Conservation (phyloP, 2,113 vertebrate genomes). For the Leptodactylus fuscus region DNA sequence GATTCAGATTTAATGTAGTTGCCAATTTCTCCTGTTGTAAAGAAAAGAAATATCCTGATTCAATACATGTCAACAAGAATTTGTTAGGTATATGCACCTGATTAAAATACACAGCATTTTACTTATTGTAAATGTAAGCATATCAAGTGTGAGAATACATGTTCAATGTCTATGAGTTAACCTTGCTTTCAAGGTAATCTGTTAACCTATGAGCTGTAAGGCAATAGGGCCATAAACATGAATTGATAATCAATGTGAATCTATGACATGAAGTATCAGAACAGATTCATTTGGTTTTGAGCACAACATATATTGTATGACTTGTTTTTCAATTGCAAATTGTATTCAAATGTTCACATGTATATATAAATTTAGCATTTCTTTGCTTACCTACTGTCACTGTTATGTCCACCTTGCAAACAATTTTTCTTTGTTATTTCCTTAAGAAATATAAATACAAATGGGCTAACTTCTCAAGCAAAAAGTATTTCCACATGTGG, state of each 20-base stretch:
- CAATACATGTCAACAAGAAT: not conserved
- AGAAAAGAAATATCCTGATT: not conserved
- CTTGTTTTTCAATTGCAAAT: not conserved
- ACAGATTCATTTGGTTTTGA: not conserved
- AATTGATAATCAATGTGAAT: constrained; percentile 43
- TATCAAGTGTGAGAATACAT: not conserved
- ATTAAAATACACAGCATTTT: not conserved
- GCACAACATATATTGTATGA: not conserved
- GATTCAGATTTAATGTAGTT: not conserved
- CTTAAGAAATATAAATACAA: too few species aligned
- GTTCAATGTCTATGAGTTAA: not conserved
- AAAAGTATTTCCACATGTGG: too few species aligned
- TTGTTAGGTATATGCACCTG: not conserved
- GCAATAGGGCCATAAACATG: constrained; percentile 26
- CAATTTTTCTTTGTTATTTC: too few species aligned
- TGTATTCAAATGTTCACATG: not conserved
- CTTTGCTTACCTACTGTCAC: too few species aligned
- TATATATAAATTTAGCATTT: too few species aligned
- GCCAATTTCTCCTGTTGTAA: too few species aligned
- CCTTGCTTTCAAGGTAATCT: constrained; percentile 21
- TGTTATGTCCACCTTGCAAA: too few species aligned
- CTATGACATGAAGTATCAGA: constrained; percentile 14
- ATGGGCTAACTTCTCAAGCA: too few species aligned
- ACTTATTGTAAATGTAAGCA: too few species aligned
- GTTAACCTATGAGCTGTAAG: constrained; percentile 23